These are phyloP conservation scores for Mycteria americana DNA, from an alignment of 2,797 vertebrate genomes.

Conservation along the genomic window DNA sequence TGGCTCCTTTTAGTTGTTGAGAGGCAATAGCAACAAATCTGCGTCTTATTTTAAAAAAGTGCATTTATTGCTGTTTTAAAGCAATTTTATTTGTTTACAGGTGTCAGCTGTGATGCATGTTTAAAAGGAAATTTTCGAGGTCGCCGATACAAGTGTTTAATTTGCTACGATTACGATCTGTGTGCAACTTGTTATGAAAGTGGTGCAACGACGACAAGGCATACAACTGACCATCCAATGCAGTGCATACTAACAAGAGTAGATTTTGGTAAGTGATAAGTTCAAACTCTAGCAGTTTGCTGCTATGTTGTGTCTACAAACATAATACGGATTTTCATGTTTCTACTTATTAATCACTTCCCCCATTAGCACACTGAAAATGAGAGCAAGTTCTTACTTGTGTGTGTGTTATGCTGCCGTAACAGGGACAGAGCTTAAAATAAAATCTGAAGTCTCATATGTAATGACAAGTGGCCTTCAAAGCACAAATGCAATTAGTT, in stretches of 20 bases:
- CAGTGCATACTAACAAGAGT: slow-evolving; percentile 99
- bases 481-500: background rate
- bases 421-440: background rate
- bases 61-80: background rate
- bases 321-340: background rate
- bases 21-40: background rate
- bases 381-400: background rate
- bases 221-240: slow-evolving; percentile 99
- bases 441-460: background rate
- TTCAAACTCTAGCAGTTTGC: background rate
- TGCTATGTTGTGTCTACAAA: background rate
- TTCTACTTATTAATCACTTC: background rate
- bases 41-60: background rate
- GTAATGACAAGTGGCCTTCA: background rate
- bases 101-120: slow-evolving; percentile 99
- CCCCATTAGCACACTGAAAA: background rate
- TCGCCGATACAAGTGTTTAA: slow-evolving; percentile 98
- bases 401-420: background rate
- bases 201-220: slow-evolving; percentile 96
- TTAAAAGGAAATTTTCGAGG: slow-evolving; percentile 99
- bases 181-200: slow-evolving; percentile 99
- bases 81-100: slow-evolving; percentile 74
- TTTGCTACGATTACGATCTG: slow-evolving; percentile 99
- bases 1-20: background rate
- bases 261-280: slow-evolving; percentile 91